A percentile compares a stretch with the other conserved stretches of the same genome.
Evolutionary conservation across 2,797 vertebrate genomes (phyloP).

Genomic region (Galago senegalensis): DNA sequence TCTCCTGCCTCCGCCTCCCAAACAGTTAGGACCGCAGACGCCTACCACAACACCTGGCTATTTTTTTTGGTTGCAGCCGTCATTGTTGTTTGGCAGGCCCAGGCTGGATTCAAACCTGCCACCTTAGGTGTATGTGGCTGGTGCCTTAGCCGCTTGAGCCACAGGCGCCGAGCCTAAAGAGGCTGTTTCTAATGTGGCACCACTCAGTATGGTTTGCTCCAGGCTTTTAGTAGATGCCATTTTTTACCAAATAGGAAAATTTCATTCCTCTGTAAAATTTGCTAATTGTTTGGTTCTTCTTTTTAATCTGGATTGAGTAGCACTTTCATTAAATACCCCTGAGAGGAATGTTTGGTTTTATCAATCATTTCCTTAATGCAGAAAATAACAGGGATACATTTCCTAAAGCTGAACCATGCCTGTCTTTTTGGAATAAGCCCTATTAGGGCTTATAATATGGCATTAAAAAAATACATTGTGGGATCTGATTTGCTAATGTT

Average conservation of each 20-base stretch:
- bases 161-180: too few species aligned
- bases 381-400: not conserved
- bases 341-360: not conserved
- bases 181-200: not conserved
- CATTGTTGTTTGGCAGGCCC: too few species aligned
- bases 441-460: not conserved
- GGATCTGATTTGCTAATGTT: not conserved
- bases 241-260: not conserved
- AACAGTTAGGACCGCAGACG: too few species aligned
- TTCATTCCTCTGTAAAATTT: not conserved
- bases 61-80: too few species aligned
- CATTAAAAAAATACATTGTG: not conserved
- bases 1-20: too few species aligned
- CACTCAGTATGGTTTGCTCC: not conserved
- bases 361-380: not conserved
- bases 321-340: not conserved
- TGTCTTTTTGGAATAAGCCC: not conserved
- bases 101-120: too few species aligned
- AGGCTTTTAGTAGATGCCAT: not conserved
- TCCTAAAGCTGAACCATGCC: not conserved
- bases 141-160: too few species aligned
- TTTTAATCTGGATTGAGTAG: not conserved
- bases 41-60: too few species aligned
- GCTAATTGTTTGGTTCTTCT: not conserved
- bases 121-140: too few species aligned